These are phyloP conservation scores for Eremophila alpestris DNA, from an alignment of 2,797 vertebrate genomes.

Conservation along the genomic window DNA sequence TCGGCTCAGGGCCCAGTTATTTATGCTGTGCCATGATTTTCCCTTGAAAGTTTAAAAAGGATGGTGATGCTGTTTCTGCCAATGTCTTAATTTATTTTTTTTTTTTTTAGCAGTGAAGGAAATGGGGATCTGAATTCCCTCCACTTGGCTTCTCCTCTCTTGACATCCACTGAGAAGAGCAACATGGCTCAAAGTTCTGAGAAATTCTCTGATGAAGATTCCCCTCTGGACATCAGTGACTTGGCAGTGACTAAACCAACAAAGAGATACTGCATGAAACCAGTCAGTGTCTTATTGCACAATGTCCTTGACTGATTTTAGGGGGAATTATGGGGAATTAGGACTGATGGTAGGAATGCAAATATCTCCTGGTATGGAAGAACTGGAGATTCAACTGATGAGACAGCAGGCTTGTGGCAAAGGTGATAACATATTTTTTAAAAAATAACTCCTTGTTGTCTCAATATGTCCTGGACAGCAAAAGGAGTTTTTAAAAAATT, in stretches of 20 bases:
- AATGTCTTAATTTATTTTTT: background rate
- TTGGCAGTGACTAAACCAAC: conserved; percentile 4
- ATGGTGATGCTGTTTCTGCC: background rate
- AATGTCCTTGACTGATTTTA: background rate
- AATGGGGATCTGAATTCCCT: conserved; percentile 22
- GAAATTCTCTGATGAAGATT: background rate
- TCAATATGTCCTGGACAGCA: background rate
- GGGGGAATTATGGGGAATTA: background rate
- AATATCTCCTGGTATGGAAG: background rate
- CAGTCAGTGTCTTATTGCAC: conserved; percentile 55
- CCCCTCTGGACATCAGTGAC: conserved; percentile 9
- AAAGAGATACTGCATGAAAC: background rate
- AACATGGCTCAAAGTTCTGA: background rate
- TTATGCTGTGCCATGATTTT: background rate
- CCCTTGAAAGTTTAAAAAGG: background rate
- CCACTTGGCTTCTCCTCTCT: conserved; percentile 34
- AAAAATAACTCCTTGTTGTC: background rate
- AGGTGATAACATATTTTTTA: background rate
- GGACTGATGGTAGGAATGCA: background rate
- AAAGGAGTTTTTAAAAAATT: background rate
- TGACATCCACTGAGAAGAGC: conserved; percentile 34
- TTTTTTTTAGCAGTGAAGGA: conserved; percentile 68
- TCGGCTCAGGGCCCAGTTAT: background rate
- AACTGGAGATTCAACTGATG: background rate
- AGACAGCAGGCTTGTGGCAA: background rate